Percentiles rank a stretch among this genome's conserved stretches.
phyloP scores from a whole-genome alignment of 2,113 vertebrate species.

The Stegastes partitus region DNA sequence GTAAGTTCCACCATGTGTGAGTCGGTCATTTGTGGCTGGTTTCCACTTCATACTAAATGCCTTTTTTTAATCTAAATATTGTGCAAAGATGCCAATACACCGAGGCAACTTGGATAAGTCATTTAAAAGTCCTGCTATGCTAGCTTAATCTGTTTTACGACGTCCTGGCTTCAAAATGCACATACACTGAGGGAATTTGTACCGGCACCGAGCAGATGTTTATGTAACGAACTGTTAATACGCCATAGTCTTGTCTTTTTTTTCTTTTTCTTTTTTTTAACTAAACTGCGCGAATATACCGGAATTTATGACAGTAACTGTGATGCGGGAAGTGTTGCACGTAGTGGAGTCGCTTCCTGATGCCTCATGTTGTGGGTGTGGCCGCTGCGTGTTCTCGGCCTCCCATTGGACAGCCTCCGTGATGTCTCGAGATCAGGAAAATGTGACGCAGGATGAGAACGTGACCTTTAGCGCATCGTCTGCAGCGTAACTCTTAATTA shows the following conservation, averaged over 20 bases:
- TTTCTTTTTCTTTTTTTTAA: neutral
- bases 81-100: neutral
- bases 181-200: neutral
- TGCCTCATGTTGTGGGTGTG: slow-evolving; percentile 72
- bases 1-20: slow-evolving; percentile 6
- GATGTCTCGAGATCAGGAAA: slow-evolving; percentile 71
- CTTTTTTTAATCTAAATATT: neutral
- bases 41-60: neutral
- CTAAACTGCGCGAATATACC: fast-evolving
- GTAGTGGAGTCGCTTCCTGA: slow-evolving; percentile 65
- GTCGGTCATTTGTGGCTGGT: neutral
- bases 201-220: fast-evolving
- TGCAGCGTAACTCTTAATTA: neutral
- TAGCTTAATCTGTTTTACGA: neutral
- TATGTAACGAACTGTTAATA: neutral
- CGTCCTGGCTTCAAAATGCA: neutral
- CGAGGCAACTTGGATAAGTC: neutral
- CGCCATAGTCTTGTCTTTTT: neutral
- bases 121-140: neutral
- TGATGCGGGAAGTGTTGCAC: slow-evolving; percentile 3
- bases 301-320: neutral
- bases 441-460: slow-evolving; percentile 85
- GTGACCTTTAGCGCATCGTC: slow-evolving; percentile 79
- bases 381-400: slow-evolving; percentile 11
- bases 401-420: slow-evolving; percentile 64